Evolutionary conservation across 2,888 invertebrate genomes (phyloP), one percentile per base, ranked within the genome.

Genomic region (Nomada hirtipes): DNA sequence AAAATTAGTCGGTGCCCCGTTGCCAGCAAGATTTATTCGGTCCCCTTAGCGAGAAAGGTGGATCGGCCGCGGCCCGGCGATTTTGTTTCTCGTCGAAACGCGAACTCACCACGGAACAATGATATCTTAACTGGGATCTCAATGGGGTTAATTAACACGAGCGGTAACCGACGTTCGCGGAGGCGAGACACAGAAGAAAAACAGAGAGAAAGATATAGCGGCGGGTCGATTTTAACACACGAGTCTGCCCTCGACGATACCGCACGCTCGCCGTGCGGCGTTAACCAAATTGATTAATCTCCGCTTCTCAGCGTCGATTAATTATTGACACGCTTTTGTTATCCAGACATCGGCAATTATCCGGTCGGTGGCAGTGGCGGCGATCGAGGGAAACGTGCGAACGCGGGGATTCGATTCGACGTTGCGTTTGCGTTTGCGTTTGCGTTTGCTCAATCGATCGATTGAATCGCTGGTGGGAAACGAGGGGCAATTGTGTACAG

Each of bases 321-420:
- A 93, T 93, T 93, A 92, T 92, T 91, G 91, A 91, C 91, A 91
- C 92, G 91, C 91, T 91, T 91, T 89, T 90, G 86, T 90, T 91
- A 90, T 90, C 90, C 85, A 71, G 79, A 86, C 88, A 90, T 91
- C 90, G 86, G 90, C 90, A 90, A 89, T 90, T 90, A 88, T 81
- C 86, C 83, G 83, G 63, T 79, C 78, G 68, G 26, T 52, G 64
- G 26, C 67, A 47, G 26, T 69, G 26, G 29, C n/a, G 47, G 50
- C 60, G 59, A 50, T 50, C 74, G 23, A n/a, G 44, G 59, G 53
- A 70, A 64, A 70, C 61, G 36, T 50, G 59, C 42, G 29, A 42
- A 29, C 61, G 61, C 36, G 59, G 44, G 44, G 60, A 55, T 60
- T 63, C 70, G 55, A 70, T 68, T 50, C 61, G 52, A 44, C 1